These are phyloP conservation scores for Mus spretus DNA, from an alignment of 2,797 vertebrate genomes.

Conservation along the genomic window DNA sequence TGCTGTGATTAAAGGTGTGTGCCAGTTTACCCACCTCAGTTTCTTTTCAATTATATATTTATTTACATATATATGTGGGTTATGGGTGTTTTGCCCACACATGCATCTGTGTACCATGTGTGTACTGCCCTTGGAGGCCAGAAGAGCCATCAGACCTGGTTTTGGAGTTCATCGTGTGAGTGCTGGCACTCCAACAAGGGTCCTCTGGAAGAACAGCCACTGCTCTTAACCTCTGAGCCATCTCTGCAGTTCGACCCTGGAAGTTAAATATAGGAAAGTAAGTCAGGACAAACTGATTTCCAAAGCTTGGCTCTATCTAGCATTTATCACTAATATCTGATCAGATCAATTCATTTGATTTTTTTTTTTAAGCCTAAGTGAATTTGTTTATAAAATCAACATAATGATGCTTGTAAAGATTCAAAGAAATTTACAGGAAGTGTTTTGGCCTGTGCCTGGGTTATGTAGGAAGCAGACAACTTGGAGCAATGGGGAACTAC, in stretches of 20 bases:
- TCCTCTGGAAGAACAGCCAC: background rate
- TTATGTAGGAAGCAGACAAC: background rate
- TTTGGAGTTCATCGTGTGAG: background rate
- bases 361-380: slow-evolving; percentile 23
- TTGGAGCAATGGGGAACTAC: background rate
- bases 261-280: background rate
- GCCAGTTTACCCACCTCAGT: background rate
- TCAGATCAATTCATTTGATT: slow-evolving; percentile 28
- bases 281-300: background rate
- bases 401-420: background rate
- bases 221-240: background rate
- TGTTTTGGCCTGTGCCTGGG: background rate
- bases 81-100: background rate
- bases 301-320: background rate
- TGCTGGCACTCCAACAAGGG: background rate
- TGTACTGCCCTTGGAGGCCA: background rate
- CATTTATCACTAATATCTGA: slow-evolving; percentile 21
- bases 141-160: background rate
- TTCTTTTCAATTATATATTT: background rate
- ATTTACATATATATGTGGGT: background rate
- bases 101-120: background rate
- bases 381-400: slow-evolving; percentile 49
- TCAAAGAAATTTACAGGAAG: slow-evolving; percentile 36
- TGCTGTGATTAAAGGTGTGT: background rate
- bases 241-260: background rate